Evolutionary conservation across 2,113 vertebrate species (phyloP).

Genomic region (Rhinolophus sinicus): DNA sequence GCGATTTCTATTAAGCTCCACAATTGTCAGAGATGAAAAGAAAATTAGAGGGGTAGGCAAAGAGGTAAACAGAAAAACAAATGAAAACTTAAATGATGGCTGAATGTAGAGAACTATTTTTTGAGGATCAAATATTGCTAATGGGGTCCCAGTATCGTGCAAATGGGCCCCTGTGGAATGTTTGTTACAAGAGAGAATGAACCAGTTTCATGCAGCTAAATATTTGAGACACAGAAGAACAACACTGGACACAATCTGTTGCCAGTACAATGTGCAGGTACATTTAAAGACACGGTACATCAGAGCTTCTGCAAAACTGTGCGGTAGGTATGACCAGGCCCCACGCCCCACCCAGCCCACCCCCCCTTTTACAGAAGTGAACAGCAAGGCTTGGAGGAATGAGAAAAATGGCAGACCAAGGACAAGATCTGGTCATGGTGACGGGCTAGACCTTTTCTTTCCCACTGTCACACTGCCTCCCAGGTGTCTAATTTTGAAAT

Average conservation of each 20-base stretch:
- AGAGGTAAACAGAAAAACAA: background rate
- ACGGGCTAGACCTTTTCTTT: background rate
- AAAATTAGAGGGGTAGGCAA: background rate
- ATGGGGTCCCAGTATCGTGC: accelerated
- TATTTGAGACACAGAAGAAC: background rate
- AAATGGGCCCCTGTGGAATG: background rate
- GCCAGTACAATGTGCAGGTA: accelerated
- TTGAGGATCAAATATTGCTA: background rate
- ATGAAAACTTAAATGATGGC: background rate
- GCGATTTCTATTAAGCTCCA: background rate
- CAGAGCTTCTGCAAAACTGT: background rate
- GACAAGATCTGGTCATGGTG: background rate
- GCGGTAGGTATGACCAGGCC: background rate
- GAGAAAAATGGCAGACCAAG: background rate
- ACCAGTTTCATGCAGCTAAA: background rate
- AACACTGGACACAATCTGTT: accelerated
- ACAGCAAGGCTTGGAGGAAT: background rate
- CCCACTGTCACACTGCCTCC: background rate
- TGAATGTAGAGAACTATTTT: background rate
- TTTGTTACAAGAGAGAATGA: background rate
- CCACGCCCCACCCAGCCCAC: no score
- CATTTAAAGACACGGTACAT: background rate
- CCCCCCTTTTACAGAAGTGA: background rate
- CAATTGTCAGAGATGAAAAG: background rate
- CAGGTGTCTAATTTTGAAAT: background rate